Evolutionary conservation across 2,113 vertebrate species (phyloP).

Genomic region (Picathartes gymnocephalus): DNA sequence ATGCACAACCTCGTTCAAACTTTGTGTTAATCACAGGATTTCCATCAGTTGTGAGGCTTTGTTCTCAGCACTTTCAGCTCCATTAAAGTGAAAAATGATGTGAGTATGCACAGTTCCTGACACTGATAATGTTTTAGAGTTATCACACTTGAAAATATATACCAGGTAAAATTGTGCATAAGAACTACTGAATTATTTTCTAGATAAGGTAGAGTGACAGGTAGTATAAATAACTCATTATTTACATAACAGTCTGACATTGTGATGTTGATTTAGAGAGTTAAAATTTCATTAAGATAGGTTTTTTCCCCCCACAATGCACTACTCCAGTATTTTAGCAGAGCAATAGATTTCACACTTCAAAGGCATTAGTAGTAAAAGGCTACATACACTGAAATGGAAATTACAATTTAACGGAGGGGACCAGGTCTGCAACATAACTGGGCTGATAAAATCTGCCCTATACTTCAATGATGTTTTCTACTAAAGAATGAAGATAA

Average conservation of each 20-base stretch:
- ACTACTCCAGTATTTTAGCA: not conserved
- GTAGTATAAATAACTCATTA: conserved; percentile 30
- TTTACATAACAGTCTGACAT: conserved; percentile 2
- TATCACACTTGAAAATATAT: conserved; percentile 40
- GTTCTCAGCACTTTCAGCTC: conserved; percentile 19
- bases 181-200: conserved; percentile 38
- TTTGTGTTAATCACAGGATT: conserved; percentile 17
- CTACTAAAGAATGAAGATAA: not conserved
- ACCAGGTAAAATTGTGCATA: not conserved
- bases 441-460: not conserved
- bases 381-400: not conserved
- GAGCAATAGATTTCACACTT: conserved; percentile 49
- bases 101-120: conserved; percentile 6
- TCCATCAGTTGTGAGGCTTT: conserved; percentile 15
- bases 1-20: not conserved
- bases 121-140: conserved; percentile 39
- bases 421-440: not conserved
- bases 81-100: conserved; percentile 25
- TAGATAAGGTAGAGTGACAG: conserved; percentile 48
- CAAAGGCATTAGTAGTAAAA: conserved; percentile 42
- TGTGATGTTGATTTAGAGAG: conserved; percentile 27
- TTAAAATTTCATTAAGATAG: conserved; percentile 34
- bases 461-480: not conserved
- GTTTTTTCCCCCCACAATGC: not conserved
- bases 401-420: not conserved